phyloP scores from a whole-genome alignment of 2,113 vertebrate species.

The Amphilophus citrinellus region DNA sequence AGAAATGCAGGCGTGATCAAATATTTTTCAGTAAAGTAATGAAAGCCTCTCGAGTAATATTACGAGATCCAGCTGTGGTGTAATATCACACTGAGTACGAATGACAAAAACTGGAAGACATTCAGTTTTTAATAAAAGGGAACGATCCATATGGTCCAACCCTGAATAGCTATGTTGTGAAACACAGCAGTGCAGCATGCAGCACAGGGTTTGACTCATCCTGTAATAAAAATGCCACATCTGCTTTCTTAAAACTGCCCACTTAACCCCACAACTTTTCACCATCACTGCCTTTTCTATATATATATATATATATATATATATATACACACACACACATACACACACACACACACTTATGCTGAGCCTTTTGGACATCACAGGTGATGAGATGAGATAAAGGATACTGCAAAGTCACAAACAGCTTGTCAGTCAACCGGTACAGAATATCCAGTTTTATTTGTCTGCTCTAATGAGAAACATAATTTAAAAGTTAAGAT shows the following conservation, averaged over 20 bases:
- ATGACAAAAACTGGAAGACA: conserved; percentile 19
- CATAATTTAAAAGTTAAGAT: neutral
- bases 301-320: too few species aligned
- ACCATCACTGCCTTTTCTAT: neutral
- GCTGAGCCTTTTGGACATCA: too few species aligned
- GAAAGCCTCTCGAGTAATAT: neutral
- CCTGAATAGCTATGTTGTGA: neutral
- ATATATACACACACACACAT: too few species aligned
- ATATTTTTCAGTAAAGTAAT: neutral
- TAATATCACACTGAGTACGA: neutral
- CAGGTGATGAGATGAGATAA: too few species aligned
- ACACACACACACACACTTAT: too few species aligned
- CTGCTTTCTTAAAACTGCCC: conserved; percentile 14
- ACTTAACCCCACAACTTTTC: neutral
- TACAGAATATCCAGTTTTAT: neutral
- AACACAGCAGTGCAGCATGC: neutral
- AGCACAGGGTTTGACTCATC: conserved; percentile 31
- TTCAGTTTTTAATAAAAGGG: neutral
- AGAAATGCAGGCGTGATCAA: neutral
- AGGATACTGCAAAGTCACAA: too few species aligned
- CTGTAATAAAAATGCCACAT: conserved; percentile 33
- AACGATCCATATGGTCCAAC: neutral
- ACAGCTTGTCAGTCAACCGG: too few species aligned
- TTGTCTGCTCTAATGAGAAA: neutral
- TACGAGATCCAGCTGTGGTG: conserved; percentile 5